Conservation (phyloP, 2,888 invertebrate genomes). For the Eupeodes latifasciatus region DNA sequence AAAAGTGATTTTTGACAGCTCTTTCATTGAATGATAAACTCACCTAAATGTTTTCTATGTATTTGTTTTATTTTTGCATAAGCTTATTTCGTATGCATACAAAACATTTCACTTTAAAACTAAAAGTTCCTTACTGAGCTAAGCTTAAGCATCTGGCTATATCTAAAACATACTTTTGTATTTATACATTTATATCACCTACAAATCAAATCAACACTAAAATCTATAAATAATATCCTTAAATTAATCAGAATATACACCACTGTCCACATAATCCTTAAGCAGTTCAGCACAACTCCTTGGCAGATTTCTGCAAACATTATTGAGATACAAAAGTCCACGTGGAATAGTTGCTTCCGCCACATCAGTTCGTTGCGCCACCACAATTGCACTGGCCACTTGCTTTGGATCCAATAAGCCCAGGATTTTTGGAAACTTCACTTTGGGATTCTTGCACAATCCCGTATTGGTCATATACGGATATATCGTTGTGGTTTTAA, state of each 20-base stretch:
- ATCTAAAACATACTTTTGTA: neutral
- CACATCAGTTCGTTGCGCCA: constrained; percentile 88
- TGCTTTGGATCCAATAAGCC: constrained; percentile 87
- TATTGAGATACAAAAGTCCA: constrained; percentile 86
- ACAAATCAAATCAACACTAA: constrained; percentile 35
- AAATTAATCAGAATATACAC: constrained; percentile 86
- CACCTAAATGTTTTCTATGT: neutral
- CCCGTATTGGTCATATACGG: constrained; percentile 96
- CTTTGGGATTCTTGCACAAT: constrained; percentile 90
- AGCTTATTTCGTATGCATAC: constrained; percentile 23
- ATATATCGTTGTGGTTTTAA: constrained; percentile 92
- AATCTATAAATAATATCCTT: neutral
- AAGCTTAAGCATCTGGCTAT: neutral
- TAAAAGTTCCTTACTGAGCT: neutral
- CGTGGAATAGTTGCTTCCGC: constrained; percentile 88
- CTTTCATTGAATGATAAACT: neutral
- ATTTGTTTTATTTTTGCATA: constrained; percentile 33
- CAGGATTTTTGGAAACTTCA: constrained; percentile 89
- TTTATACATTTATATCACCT: constrained; percentile 22
- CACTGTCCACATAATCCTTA: constrained; percentile 88
- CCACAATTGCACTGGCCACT: constrained; percentile 88
- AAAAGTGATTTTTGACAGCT: too few relatives aligned
- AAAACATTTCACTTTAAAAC: constrained; percentile 41
- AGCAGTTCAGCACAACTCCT: constrained; percentile 85
- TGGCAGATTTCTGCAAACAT: constrained; percentile 86